Evolutionary conservation across 2,113 vertebrate genomes (phyloP).

Genomic region (Cygnus buccinator): DNA sequence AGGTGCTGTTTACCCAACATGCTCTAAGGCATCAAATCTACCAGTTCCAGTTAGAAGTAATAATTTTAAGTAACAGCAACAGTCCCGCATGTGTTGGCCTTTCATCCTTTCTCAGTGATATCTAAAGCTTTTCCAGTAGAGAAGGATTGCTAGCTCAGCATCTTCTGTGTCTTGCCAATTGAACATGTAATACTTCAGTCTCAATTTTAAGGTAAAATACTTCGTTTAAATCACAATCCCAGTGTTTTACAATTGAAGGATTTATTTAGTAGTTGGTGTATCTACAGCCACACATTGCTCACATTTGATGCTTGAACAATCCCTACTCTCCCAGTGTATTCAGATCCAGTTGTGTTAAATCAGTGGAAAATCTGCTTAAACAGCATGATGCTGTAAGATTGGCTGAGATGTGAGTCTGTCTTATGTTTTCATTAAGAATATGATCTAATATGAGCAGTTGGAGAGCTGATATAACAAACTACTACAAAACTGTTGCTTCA

Average conservation of each 20-base stretch:
- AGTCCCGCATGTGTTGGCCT: background rate
- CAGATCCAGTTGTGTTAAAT: background rate
- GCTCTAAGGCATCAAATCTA: background rate
- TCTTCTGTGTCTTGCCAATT: background rate
- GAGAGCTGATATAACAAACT: background rate
- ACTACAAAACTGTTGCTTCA: background rate
- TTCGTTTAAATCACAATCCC: background rate
- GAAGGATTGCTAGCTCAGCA: background rate
- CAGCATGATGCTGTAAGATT: too few species aligned
- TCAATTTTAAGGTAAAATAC: background rate
- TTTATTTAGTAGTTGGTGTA: background rate
- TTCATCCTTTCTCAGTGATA: background rate
- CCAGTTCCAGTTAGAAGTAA: background rate
- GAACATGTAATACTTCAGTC: rapidly evolving
- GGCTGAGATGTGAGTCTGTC: background rate
- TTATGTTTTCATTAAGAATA: rapidly evolving
- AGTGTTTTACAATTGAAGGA: background rate
- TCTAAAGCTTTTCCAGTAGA: background rate
- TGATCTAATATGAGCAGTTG: background rate
- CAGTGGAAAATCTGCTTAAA: background rate
- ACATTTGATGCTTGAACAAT: background rate
- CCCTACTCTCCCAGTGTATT: rapidly evolving
- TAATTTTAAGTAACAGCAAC: background rate
- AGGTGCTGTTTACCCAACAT: background rate
- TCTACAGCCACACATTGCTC: background rate